These are phyloP conservation scores for Cataglyphis albicans DNA, from an alignment of 2,888 invertebrate genomes.

Conservation along the genomic window DNA sequence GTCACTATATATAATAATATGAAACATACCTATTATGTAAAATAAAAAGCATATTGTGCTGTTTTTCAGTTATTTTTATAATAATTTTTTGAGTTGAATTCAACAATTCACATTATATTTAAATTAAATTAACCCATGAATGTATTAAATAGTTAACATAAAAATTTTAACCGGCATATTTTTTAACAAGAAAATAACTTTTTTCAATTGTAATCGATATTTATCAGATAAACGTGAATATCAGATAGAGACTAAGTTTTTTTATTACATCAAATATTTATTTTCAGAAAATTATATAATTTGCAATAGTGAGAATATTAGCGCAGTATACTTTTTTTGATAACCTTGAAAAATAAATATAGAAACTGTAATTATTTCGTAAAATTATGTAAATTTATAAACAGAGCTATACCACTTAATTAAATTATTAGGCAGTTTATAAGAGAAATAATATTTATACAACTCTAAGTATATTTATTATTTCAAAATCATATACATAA, in stretches of 20 bases:
- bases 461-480: background rate
- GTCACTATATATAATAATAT: no score
- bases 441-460: background rate
- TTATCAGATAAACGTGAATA: background rate
- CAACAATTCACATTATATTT: no score
- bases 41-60: no score
- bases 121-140: no score
- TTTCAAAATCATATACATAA: background rate
- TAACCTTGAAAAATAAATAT: background rate
- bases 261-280: conserved; percentile 6
- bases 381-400: background rate
- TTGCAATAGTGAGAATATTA: background rate
- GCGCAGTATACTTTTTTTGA: background rate
- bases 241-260: background rate
- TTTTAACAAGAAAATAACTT: no score
- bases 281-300: conserved; percentile 13
- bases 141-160: no score
- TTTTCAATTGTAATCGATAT: background rate
- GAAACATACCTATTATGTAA: no score
- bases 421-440: background rate
- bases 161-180: no score
- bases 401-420: background rate
- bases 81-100: no score
- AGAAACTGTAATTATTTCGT: background rate
- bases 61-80: no score